Conservation (phyloP, 2,888 invertebrate genomes). For the Acronicta alni region DNA sequence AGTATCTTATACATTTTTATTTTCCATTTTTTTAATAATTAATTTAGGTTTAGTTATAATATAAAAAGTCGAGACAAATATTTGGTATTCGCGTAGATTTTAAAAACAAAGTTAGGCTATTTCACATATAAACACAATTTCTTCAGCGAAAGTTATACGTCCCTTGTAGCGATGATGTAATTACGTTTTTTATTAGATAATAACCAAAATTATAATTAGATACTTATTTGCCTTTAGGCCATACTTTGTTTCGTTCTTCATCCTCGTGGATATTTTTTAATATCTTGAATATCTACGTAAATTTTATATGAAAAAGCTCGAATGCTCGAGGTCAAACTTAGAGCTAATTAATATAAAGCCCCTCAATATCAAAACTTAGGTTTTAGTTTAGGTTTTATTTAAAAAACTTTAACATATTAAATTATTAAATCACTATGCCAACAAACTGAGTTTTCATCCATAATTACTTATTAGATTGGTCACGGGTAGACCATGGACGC, state of each 20-base stretch:
- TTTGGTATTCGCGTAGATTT: neutral
- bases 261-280: slow-evolving; percentile 17
- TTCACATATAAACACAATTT: neutral
- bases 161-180: slow-evolving; percentile 19
- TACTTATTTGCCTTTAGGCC: slow-evolving; percentile 12
- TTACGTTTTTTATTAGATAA: slow-evolving; percentile 26
- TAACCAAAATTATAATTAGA: slow-evolving; percentile 18
- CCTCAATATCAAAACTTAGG: neutral
- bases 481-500: no score
- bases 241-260: slow-evolving; percentile 14
- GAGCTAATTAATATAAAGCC: neutral
- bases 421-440: no score
- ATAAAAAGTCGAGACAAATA: no score
- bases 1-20: no score
- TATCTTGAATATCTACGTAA: neutral
- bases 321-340: neutral
- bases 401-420: no score
- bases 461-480: no score
- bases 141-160: slow-evolving; percentile 6
- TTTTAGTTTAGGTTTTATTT: no score
- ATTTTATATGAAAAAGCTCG: neutral
- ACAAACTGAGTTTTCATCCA: no score
- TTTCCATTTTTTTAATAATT: no score
- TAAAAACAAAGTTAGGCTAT: neutral
- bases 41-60: no score